phyloP scores from a whole-genome alignment of 2,113 vertebrate species.

The Phylloscopus whistleri region DNA sequence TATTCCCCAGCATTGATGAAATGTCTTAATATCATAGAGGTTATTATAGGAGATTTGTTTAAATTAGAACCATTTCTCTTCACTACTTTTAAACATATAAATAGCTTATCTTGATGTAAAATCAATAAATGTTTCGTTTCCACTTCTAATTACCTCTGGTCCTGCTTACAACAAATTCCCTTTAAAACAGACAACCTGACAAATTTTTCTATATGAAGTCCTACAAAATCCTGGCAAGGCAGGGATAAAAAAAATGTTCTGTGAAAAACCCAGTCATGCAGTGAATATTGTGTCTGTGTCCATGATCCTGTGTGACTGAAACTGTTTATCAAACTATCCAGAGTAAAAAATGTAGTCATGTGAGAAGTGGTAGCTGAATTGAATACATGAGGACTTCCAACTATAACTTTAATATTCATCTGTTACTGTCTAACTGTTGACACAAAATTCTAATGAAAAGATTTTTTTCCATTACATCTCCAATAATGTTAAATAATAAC shows the following conservation, averaged over 20 bases:
- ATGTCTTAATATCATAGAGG: neutral
- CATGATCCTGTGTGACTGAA: neutral
- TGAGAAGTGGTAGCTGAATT: neutral
- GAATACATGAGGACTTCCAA: neutral
- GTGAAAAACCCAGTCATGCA: neutral
- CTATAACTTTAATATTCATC: neutral
- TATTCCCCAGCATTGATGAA: constrained; percentile 9
- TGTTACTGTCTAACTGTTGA: neutral
- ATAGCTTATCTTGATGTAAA: constrained; percentile 11
- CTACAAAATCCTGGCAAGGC: neutral
- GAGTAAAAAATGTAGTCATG: neutral
- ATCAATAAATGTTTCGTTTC: constrained; percentile 57
- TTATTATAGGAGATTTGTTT: constrained; percentile 14
- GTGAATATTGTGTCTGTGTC: neutral
- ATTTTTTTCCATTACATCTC: neutral
- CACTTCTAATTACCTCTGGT: constrained; percentile 24
- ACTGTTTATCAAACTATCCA: neutral
- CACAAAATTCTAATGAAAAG: neutral
- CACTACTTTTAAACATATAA: neutral
- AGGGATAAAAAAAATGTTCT: neutral
- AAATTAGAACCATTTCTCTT: neutral
- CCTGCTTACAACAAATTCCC: neutral
- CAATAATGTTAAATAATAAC: neutral
- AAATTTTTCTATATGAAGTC: neutral
- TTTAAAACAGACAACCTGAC: neutral